Conservation (phyloP, 2,888 invertebrate genomes). For the Aricia artaxerxes region DNA sequence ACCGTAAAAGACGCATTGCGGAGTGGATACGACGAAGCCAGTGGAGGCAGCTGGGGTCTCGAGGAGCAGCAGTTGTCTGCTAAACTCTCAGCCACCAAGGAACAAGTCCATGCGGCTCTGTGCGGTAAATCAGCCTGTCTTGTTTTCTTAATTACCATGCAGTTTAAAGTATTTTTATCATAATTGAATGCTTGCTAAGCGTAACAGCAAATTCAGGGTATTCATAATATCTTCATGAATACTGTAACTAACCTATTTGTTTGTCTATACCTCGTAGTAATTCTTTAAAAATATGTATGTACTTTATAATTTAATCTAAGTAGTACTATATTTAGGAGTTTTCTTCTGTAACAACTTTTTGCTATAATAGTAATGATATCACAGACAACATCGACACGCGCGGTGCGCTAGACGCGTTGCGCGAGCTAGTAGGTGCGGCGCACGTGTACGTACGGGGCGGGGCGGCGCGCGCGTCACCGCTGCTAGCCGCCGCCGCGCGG, state of each 20-base stretch:
- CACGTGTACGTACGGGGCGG: conserved; percentile 91
- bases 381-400: conserved; percentile 96
- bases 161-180: no score
- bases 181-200: no score
- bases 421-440: conserved; percentile 91
- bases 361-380: neutral
- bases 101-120: conserved; percentile 87
- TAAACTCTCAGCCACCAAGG: conserved; percentile 83
- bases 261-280: no score
- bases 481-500: conserved; percentile 88
- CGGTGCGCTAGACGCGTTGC: conserved; percentile 88
- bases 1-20: conserved; percentile 91
- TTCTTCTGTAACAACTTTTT: no score
- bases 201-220: no score
- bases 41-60: conserved; percentile 84
- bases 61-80: conserved; percentile 85
- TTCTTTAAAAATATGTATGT: no score
- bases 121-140: conserved; percentile 83
- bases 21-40: conserved; percentile 66
- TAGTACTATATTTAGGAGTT: no score
- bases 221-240: no score
- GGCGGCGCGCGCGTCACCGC: conserved; percentile 80
- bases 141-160: neutral
- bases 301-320: no score
- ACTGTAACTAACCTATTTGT: no score